phyloP scores from a whole-genome alignment of 2,797 vertebrate genomes.

The Eulemur rubriventer region DNA sequence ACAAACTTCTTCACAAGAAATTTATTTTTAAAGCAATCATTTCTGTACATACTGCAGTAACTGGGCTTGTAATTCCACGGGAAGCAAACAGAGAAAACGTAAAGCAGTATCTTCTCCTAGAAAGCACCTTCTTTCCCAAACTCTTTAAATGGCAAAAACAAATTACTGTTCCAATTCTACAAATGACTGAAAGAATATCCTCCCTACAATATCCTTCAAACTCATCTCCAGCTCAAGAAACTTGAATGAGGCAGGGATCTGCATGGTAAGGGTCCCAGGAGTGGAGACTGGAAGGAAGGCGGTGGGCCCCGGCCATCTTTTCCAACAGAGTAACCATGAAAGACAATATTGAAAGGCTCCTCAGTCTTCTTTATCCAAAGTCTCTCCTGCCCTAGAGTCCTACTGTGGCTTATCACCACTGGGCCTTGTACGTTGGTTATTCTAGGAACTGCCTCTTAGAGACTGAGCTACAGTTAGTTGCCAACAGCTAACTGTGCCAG shows the following conservation, averaged over 20 bases:
- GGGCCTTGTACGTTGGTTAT: not conserved
- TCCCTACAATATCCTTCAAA: not conserved
- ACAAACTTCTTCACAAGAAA: not conserved
- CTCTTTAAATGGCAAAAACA: slow-evolving; percentile 40
- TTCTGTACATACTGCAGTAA: not conserved
- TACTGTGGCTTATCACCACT: not conserved
- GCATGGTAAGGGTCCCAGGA: not conserved
- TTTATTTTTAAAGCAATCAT: slow-evolving; percentile 49
- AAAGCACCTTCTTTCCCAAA: not conserved
- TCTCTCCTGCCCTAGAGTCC: not conserved
- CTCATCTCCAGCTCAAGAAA: not conserved
- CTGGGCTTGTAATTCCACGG: not conserved
- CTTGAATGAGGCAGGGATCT: not conserved
- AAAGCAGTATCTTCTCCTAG: not conserved
- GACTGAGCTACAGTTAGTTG: not conserved
- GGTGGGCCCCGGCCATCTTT: not conserved
- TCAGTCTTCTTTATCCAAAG: slow-evolving; percentile 10
- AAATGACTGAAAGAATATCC: slow-evolving; percentile 29
- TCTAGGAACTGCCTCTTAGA: slow-evolving; percentile 1
- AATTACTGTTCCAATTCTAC: slow-evolving; percentile 18
- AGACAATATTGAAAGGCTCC: slow-evolving; percentile 16
- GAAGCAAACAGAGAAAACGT: slow-evolving; percentile 7
- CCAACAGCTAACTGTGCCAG: not conserved
- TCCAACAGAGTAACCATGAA: slow-evolving; percentile 22
- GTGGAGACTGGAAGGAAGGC: not conserved